Base-by-base conservation (phyloP, 2,888 invertebrate genomes). In the Melieria crassipennis region DNA sequence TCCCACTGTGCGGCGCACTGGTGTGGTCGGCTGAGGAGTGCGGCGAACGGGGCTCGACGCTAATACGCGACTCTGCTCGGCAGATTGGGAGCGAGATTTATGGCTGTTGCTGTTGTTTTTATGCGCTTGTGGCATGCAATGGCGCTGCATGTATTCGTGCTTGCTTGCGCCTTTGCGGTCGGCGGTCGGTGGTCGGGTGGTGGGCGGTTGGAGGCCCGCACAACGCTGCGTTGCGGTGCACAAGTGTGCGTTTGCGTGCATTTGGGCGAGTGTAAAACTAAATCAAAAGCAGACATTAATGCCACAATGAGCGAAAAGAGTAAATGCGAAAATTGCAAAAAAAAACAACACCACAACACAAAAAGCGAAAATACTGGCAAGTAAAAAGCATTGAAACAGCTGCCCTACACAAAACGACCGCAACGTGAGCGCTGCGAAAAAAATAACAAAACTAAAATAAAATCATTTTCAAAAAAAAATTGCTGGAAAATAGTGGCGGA, bases 91-190 rank as follows among this genome's bases (percentile, higher is more conserved):
- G 30, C 30, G 30, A 30, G 10, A 63, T 52, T 67, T 42, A 7
- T 30, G 30, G 42, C 50, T 58, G 60, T 50, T 58, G 30, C 30
- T 30, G 43, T 45, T 56, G 43, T 58, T 67, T 67, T 48, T 11
- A 42, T 52, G 60, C 5, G 60, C 60, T 52, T 67, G 67, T 67
- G 67, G 67, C 67, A 67, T 67, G 67, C 67, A 50, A 60, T 50
- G 50, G 60, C 52, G 16, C 13, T 60, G 50, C 48, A 46, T 30
- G 30, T 30, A 2, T 30, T 30, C 30, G 30, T 30, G 30, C 30
- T 30, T 30, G 30, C 30, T 30, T 30, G 30, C 30, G 30, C 30
- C 30, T 30, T 30, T 30, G 30, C 30, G 30, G 30, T 30, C 30
- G 30, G 43, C 9, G 3, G 1, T 46, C 52, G 3, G 43, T 50